Conservation (phyloP, 1,140 invertebrate species). For the Onthophagus taurus region DNA sequence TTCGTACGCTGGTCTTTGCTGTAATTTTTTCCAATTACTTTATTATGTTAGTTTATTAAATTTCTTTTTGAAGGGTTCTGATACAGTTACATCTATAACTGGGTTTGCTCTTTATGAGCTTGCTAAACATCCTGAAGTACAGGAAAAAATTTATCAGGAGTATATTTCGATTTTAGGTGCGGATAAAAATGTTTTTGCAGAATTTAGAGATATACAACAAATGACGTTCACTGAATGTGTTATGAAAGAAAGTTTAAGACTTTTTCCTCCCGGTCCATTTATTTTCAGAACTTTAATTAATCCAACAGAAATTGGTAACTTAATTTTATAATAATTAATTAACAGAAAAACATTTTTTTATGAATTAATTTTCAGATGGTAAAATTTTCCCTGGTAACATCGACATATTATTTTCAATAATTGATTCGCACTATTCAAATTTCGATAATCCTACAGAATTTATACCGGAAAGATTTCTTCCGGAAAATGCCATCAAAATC, state of each 20-base stretch:
- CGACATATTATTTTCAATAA: too few relatives aligned
- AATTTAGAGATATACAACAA: conserved; percentile 45
- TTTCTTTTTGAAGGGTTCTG: conserved; percentile 44
- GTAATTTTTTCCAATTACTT: background rate
- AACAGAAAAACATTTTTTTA: too few relatives aligned
- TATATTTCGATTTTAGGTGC: conserved; percentile 42
- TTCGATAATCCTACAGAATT: too few relatives aligned
- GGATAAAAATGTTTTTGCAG: conserved; percentile 1
- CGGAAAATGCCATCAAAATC: too few relatives aligned
- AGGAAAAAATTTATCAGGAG: conserved; percentile 53
- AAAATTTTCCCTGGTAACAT: too few relatives aligned
- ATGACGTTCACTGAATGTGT: conserved; percentile 56
- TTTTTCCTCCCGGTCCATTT: conserved; percentile 60
- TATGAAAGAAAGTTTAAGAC: conserved; percentile 50
- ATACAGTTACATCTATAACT: conserved; percentile 60
- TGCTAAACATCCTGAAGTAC: conserved; percentile 49
- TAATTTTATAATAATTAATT: too few relatives aligned
- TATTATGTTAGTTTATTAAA: background rate
- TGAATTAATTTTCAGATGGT: too few relatives aligned
- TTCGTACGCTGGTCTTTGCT: too few relatives aligned
- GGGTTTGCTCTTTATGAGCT: conserved; percentile 49
- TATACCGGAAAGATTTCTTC: too few relatives aligned
- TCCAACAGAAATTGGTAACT: too few relatives aligned
- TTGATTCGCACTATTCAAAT: too few relatives aligned
- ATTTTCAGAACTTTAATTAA: too few relatives aligned